phyloP scores from a whole-genome alignment of 2,113 vertebrate genomes.

The Coptodon rendalli region DNA sequence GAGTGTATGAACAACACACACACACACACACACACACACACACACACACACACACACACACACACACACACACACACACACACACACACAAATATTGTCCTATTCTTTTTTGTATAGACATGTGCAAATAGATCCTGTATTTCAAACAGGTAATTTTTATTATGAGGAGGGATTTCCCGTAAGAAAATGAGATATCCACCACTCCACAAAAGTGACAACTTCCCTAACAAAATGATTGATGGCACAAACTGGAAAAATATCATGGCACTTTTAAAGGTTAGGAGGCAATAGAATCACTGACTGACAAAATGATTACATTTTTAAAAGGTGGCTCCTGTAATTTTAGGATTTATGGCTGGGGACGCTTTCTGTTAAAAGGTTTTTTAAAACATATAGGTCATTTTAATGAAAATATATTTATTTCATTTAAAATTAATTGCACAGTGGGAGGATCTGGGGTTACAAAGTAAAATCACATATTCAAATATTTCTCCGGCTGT shows the following conservation, averaged over 20 bases:
- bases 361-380: neutral
- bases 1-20: constrained; percentile 54
- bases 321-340: neutral
- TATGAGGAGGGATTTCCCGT: neutral
- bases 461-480: neutral
- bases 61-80: constrained; percentile 55
- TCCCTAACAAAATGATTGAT: constrained; percentile 38
- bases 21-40: constrained; percentile 74
- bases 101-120: neutral
- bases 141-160: neutral
- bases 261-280: constrained; percentile 31
- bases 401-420: neutral
- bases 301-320: constrained; percentile 37
- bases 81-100: constrained; percentile 57
- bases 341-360: neutral
- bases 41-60: constrained; percentile 73
- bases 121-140: neutral
- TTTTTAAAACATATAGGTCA: neutral
- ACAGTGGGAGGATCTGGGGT: neutral
- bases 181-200: constrained; percentile 34
- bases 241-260: constrained; percentile 12
- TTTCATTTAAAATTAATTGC: neutral
- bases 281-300: neutral
- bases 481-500: neutral
- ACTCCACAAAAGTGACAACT: constrained; percentile 22